Evolutionary conservation across 2,797 vertebrate genomes (phyloP).

Genomic region (Ptychadena robeensis): DNA sequence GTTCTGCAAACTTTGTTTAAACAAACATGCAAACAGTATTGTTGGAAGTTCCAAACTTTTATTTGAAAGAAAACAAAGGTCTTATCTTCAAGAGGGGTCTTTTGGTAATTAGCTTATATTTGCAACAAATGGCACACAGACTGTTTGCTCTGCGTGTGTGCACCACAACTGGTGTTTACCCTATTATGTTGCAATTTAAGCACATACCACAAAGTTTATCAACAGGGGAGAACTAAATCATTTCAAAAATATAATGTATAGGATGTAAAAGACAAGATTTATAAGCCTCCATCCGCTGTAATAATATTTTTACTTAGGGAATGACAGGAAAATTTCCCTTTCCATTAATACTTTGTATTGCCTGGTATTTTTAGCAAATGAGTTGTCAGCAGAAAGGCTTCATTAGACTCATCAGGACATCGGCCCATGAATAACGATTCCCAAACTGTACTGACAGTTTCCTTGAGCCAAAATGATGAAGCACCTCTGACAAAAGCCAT

Average conservation of each 20-base stretch:
- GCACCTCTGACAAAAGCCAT: slow-evolving; percentile 90
- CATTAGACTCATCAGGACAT: slow-evolving; percentile 95
- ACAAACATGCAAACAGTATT: background rate
- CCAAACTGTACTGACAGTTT: slow-evolving; percentile 89
- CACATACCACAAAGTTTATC: slow-evolving; percentile 78
- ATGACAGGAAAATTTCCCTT: slow-evolving; percentile 68
- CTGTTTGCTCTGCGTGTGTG: slow-evolving; percentile 92
- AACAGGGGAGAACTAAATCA: slow-evolving; percentile 67
- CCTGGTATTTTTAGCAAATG: slow-evolving; percentile 84
- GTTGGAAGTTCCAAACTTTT: slow-evolving; percentile 65
- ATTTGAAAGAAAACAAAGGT: slow-evolving; percentile 32
- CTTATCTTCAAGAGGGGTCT: slow-evolving; percentile 67
- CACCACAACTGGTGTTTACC: slow-evolving; percentile 86
- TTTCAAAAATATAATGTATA: slow-evolving; percentile 29
- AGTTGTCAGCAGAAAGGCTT: slow-evolving; percentile 90
- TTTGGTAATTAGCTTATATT: slow-evolving; percentile 88
- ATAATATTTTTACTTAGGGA: slow-evolving; percentile 54
- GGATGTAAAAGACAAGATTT: slow-evolving; percentile 25
- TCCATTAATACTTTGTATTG: slow-evolving; percentile 73
- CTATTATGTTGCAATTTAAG: slow-evolving; percentile 84
- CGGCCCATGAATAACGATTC: slow-evolving; percentile 90
- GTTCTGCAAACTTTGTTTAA: background rate
- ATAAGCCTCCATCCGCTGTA: slow-evolving; percentile 21
- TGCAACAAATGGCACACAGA: slow-evolving; percentile 95
- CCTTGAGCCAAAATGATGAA: slow-evolving; percentile 88